Evolutionary conservation across 2,113 vertebrate species (phyloP).

Genomic region (Cottus gobio): DNA sequence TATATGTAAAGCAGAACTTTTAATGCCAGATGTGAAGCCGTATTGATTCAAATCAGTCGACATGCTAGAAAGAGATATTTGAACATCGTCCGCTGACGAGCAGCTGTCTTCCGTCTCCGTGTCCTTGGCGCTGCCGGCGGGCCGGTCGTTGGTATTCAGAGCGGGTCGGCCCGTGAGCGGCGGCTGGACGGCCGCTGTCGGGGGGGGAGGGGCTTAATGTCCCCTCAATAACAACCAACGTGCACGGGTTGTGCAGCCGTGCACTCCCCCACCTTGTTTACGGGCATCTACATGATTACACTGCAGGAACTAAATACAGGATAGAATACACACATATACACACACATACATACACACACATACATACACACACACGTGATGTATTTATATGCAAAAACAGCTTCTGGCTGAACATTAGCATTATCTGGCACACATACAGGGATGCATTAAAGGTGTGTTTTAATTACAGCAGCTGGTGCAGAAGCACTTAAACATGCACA

Average conservation of each 20-base stretch:
- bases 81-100: too few species aligned
- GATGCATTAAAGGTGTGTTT: background rate
- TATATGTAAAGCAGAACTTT: background rate
- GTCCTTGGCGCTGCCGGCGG: conserved; percentile 23
- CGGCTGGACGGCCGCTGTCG: background rate
- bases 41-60: background rate
- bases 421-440: background rate
- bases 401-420: background rate
- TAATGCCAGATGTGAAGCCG: background rate
- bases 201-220: too few species aligned
- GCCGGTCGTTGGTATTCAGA: conserved; percentile 52
- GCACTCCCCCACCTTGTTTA: background rate
- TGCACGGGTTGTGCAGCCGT: background rate
- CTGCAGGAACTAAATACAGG: background rate
- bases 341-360: background rate
- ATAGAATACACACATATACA: background rate
- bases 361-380: background rate
- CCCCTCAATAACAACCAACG: background rate
- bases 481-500: background rate
- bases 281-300: conserved; percentile 2
- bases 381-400: conserved; percentile 33
- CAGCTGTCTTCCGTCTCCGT: background rate
- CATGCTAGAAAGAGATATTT: background rate
- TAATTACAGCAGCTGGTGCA: background rate
- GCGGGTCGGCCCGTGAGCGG: background rate